Percentiles rank a stretch among this genome's conserved stretches.
These are phyloP conservation scores for Aspiorhynchus laticeps DNA, from an alignment of 2,113 vertebrate genomes.

Conservation along the genomic window DNA sequence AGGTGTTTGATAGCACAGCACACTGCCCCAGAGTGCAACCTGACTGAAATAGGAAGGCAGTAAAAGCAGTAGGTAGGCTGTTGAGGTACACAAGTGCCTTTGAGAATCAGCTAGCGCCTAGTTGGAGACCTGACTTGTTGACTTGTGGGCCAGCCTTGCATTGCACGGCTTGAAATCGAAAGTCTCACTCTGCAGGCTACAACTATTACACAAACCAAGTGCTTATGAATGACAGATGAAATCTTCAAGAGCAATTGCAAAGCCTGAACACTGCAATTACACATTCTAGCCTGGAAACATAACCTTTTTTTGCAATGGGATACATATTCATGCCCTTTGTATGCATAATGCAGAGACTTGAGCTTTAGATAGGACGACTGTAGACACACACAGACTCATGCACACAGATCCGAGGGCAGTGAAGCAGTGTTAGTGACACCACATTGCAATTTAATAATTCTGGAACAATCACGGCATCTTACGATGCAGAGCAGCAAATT, in stretches of 20 bases:
- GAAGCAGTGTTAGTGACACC: neutral
- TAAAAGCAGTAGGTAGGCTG: neutral
- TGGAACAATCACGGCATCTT: neutral
- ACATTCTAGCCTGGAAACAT: slow-evolving; percentile 1
- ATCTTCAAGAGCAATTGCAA: slow-evolving; percentile 22
- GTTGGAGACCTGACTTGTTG: slow-evolving; percentile 14
- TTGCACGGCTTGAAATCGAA: neutral
- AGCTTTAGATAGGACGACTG: neutral
- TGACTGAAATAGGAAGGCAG: slow-evolving; percentile 1
- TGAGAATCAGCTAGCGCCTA: slow-evolving; percentile 22
- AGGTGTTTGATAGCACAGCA: slow-evolving; percentile 3
- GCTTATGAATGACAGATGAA: slow-evolving; percentile 1
- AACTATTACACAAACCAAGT: slow-evolving; percentile 9
- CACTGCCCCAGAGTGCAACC: neutral
- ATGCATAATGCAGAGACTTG: slow-evolving; percentile 39
- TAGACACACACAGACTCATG: neutral
- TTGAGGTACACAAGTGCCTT: slow-evolving; percentile 1
- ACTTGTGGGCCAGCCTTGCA: neutral
- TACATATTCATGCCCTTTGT: slow-evolving; percentile 29
- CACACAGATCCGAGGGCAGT: neutral
- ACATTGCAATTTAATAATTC: slow-evolving; percentile 19
- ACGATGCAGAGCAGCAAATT: slow-evolving; percentile 4
- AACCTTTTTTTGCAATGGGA: neutral
- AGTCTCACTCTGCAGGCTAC: neutral
- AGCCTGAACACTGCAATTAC: neutral